Base-by-base conservation (phyloP, 2,797 vertebrate species). In the Halcyon chelicuti region DNA sequence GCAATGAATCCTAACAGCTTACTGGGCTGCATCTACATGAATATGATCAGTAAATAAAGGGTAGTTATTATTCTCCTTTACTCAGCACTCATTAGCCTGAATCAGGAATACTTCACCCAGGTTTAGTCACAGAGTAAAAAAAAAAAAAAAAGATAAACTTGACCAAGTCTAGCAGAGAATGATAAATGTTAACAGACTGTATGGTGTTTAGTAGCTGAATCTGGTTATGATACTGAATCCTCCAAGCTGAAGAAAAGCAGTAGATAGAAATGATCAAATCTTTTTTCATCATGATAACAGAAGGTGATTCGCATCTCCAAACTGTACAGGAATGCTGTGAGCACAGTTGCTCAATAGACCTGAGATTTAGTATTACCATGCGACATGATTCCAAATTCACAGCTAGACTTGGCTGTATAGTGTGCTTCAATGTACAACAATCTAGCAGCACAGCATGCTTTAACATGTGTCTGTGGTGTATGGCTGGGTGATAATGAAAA, bases 401-500 rank as follows among this genome's bases (percentile, higher is more conserved):
- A 97, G 94, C 68, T 77, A 77, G 65, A 18, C 57, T 80, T 86
- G 82, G 85, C 75, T 94, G n/a, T 35, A 28, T 6, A 35, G 49
- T 9, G 33, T 52, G 47, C 67, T 91, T 94, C 63, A 65, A 57
- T 29, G 54, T 65, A 77, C 47, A 79, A 76, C 12, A 71, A 57
- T 40, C 74, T 40, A 85, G 60, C 68, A 71, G 39, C 60, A 37
- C 3, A 8, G 35, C 39, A 82, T 42, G 60, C 9, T 89, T 79
- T 82, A 92, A 89, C 5, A 6, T 89, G 68, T 85, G 66, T 87
- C 74, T 91, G 63, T 33, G 71, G 74, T 70, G 74, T 52, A 93
- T 51, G 80, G 37, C 52, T 91, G 78, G 33, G 46, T 88, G 72
- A 74, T 77, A 91, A 93, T 80, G 68, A 90, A 94, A 90, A 91